phyloP scores from a whole-genome alignment of 2,797 vertebrate species.

The Borostomias antarcticus region DNA sequence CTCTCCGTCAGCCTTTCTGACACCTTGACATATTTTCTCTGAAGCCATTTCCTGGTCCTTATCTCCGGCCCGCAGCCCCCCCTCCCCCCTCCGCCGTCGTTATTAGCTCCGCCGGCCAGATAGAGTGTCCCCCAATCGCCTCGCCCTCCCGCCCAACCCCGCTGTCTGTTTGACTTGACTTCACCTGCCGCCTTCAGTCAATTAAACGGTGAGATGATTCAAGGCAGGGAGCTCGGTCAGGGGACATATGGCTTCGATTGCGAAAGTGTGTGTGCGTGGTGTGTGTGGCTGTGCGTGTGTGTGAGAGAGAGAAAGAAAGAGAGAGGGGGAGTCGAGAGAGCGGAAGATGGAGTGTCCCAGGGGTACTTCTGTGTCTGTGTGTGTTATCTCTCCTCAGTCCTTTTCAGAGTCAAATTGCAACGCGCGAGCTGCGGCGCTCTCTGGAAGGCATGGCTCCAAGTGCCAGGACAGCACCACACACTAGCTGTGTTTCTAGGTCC shows the following conservation, averaged over 20 bases:
- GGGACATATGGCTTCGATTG: too few relatives aligned
- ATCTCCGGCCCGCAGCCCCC: not conserved
- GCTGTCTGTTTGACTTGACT: constrained; percentile 34
- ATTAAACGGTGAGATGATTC: constrained; percentile 20
- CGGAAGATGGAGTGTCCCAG: too few relatives aligned
- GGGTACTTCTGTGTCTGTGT: too few relatives aligned
- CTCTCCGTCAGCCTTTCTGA: not conserved
- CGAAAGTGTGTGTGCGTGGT: not conserved
- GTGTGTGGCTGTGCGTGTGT: not conserved
- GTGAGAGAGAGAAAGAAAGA: not conserved
- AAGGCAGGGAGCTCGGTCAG: too few relatives aligned
- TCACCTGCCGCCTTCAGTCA: constrained; percentile 34
- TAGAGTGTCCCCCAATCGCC: constrained; percentile 25
- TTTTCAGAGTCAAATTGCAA: too few relatives aligned
- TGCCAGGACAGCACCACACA: too few relatives aligned
- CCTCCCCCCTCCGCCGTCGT: not conserved
- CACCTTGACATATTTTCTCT: not conserved
- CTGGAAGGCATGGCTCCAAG: too few relatives aligned
- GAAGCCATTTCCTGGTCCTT: not conserved
- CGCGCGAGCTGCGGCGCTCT: too few relatives aligned
- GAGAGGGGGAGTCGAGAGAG: not conserved
- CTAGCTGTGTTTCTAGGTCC: too few relatives aligned
- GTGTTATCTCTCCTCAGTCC: too few relatives aligned
- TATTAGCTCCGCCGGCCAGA: constrained; percentile 29
- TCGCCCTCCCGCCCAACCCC: constrained; percentile 27